Base-by-base conservation (phyloP, 1,140 invertebrate genomes). In the Venturia canescens region DNA sequence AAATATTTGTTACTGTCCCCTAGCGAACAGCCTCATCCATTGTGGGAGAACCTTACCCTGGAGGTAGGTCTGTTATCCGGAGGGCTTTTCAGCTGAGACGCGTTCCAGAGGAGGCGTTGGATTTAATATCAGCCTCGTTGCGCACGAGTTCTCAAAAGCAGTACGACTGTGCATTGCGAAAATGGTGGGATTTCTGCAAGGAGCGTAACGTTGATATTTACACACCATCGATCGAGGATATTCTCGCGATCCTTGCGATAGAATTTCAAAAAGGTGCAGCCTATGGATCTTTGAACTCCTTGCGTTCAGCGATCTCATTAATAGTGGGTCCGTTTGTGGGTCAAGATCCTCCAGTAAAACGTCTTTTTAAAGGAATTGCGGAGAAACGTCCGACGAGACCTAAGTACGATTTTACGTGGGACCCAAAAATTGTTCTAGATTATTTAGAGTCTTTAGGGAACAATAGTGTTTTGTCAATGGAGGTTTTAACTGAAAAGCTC, bases 291-390 rank as follows among this genome's bases (percentile, higher is more conserved):
- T n/a, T 53, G n/a, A 53, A 53, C 50, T 53, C 50, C 15, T 53
- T 48, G 16, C 74, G 80, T 23, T 76, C 75, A n/a, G 80, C 80
- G 16, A 77, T 81, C 26, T 78, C 80, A 3, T 57, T 78, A 69
- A 70, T 78, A 69, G 66, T 18, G 27, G 66, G 66, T 29, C 26
- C 4, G 11, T 21, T 26, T 26, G 66, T 69, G 16, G 66, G 66
- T 29, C 66, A 69, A 34, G 29, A 69, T n/a, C 29, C 66, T 11
- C 31, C 7, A 1, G n/a, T 69, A 5, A 29, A 48, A 31, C 23
- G 78, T 21, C 63, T 79, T 69, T 79, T 69, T 27, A 69, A 31
- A 27, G 63, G 34, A 26, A 11, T 79, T 1, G 13, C 23, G 1
- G 63, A 79, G 23, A 50, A 29, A 21, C 21, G 67, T 16, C 78